Conservation (phyloP, 2,113 vertebrate species). For the Chiloscyllium plagiosum region DNA sequence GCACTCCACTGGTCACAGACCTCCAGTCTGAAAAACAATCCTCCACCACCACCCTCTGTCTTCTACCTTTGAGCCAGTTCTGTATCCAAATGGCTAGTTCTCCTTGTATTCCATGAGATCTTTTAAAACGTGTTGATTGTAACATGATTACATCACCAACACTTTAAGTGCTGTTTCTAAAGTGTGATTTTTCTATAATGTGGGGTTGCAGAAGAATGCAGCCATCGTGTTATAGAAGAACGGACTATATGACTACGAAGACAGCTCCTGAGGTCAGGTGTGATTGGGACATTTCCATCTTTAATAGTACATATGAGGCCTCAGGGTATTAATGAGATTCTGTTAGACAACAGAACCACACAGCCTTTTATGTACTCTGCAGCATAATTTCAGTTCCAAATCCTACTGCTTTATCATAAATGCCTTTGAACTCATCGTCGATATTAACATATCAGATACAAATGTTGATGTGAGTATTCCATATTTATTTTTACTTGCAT, state of each 20-base stretch:
- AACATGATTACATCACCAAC: too few relatives aligned
- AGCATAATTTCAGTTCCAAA: neutral
- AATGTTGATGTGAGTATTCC: constrained; percentile 26
- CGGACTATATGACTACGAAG: neutral
- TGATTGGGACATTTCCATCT: constrained; percentile 6
- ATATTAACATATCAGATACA: constrained; percentile 11
- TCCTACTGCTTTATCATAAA: neutral
- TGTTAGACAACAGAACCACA: neutral
- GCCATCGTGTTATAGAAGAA: too few relatives aligned
- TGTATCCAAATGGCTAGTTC: too few relatives aligned
- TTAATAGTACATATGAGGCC: constrained; percentile 4
- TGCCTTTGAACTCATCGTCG: neutral
- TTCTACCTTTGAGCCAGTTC: too few relatives aligned
- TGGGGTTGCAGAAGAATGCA: too few relatives aligned
- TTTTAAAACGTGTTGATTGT: too few relatives aligned
- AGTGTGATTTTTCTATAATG: too few relatives aligned
- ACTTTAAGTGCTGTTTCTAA: too few relatives aligned
- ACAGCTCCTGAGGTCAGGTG: neutral
- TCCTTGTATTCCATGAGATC: too few relatives aligned
- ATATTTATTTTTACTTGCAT: neutral
- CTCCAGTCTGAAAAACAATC: too few relatives aligned
- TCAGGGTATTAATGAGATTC: neutral
- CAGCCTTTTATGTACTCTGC: neutral
- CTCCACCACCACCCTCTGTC: too few relatives aligned
- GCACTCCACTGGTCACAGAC: too few relatives aligned